Evolutionary conservation across 2,888 invertebrate species (phyloP).

Genomic region (Habrosyne pyritoides): DNA sequence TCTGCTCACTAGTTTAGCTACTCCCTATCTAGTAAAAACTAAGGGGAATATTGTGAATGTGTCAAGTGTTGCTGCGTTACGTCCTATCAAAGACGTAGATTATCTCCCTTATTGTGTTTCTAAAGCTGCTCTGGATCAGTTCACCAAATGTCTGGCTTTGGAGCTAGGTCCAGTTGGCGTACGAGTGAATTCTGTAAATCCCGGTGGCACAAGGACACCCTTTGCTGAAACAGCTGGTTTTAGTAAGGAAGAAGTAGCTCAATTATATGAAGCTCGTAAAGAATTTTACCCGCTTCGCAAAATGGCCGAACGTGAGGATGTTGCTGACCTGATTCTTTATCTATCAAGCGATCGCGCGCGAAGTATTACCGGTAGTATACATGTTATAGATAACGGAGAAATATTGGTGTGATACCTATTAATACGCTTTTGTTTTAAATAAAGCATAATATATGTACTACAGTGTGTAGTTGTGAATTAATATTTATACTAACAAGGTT

Average conservation of each 20-base stretch:
- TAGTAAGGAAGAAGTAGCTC: slow-evolving; percentile 81
- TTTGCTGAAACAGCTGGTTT: slow-evolving; percentile 86
- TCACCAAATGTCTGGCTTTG: slow-evolving; percentile 94
- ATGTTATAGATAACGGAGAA: slow-evolving; percentile 76
- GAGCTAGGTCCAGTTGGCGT: slow-evolving; percentile 90
- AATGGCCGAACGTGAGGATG: slow-evolving; percentile 91
- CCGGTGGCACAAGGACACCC: slow-evolving; percentile 93
- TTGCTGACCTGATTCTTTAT: slow-evolving; percentile 94
- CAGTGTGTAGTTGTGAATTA: too few species aligned
- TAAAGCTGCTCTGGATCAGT: slow-evolving; percentile 96
- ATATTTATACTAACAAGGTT: too few species aligned
- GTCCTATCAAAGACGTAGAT: slow-evolving; percentile 84
- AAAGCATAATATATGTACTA: slow-evolving; percentile 6
- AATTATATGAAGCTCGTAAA: slow-evolving; percentile 90
- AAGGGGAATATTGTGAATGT: slow-evolving; percentile 96
- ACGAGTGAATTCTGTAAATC: slow-evolving; percentile 95
- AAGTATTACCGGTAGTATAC: slow-evolving; percentile 92
- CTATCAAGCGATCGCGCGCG: slow-evolving; percentile 93
- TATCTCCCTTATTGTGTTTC: slow-evolving; percentile 95
- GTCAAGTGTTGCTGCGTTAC: slow-evolving; percentile 93
- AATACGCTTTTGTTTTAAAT: slow-evolving; percentile 16
- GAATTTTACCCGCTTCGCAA: slow-evolving; percentile 94
- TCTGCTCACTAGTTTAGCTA: slow-evolving; percentile 90
- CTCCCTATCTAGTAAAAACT: slow-evolving; percentile 90
- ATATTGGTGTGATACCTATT: slow-evolving; percentile 50